These are phyloP conservation scores for Callyntrura sp. DNA, from an alignment of 2,888 invertebrate genomes.

Conservation along the genomic window DNA sequence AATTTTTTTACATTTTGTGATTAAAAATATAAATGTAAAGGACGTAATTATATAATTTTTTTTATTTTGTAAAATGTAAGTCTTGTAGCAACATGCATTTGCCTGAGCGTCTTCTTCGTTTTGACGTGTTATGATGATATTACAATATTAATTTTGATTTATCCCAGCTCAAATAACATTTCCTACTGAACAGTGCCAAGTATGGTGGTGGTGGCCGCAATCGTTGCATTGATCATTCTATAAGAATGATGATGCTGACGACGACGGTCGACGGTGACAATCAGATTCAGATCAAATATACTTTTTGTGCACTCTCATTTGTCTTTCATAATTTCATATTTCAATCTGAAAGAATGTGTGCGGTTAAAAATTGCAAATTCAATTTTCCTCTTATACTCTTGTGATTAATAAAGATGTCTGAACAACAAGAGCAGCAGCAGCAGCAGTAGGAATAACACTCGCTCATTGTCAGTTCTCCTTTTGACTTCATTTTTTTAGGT, in stretches of 20 bases:
- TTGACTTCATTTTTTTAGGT: not conserved
- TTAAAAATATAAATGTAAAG: slow-evolving; percentile 10
- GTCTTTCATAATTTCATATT: slow-evolving; percentile 37
- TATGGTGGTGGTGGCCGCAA: not conserved
- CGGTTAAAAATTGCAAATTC: slow-evolving; percentile 34
- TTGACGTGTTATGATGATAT: slow-evolving; percentile 70
- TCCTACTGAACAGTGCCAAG: slow-evolving; percentile 60
- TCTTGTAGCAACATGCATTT: not conserved
- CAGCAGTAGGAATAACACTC: not conserved
- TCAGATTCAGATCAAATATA: slow-evolving; percentile 16
- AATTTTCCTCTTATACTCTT: not conserved
- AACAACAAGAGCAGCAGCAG: too few relatives aligned
- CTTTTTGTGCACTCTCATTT: slow-evolving; percentile 30
- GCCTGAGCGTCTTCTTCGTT: not conserved
- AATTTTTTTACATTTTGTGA: not conserved
- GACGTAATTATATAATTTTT: slow-evolving; percentile 1
- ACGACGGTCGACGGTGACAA: not conserved
- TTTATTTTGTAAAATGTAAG: slow-evolving; percentile 15
- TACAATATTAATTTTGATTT: slow-evolving; percentile 63
- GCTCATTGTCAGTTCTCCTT: not conserved
- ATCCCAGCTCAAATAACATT: slow-evolving; percentile 66
- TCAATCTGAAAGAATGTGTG: slow-evolving; percentile 10
- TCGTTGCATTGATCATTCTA: slow-evolving; percentile 7
- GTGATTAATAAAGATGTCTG: too few relatives aligned
- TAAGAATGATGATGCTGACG: not conserved